A percentile compares a stretch with the other conserved stretches of the same genome.
Conservation (phyloP, 2,797 vertebrate genomes). For the Gymnopithys bicolor region DNA sequence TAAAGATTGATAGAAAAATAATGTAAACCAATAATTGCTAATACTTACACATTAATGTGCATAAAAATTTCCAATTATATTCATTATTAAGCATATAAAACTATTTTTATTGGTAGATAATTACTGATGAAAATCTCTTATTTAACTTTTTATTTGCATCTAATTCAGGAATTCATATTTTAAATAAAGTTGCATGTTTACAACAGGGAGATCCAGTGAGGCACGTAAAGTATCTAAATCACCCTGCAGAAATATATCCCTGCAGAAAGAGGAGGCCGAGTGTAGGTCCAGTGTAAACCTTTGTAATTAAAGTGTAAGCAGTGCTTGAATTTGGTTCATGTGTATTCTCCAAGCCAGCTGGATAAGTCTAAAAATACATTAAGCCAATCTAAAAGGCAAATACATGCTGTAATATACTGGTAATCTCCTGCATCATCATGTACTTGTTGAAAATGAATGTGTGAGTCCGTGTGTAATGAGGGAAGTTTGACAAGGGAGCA, state of each 20-base stretch:
- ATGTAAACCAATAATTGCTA: constrained; percentile 71
- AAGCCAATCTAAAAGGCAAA: constrained; percentile 26
- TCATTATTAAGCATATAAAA: constrained; percentile 60
- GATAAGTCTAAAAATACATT: constrained; percentile 17
- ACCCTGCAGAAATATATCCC: neutral
- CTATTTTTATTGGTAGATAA: constrained; percentile 61
- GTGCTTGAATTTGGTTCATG: neutral
- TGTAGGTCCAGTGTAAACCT: neutral
- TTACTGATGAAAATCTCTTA: constrained; percentile 46
- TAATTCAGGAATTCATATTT: constrained; percentile 31
- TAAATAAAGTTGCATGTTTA: constrained; percentile 41
- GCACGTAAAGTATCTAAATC: neutral
- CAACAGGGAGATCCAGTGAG: neutral
- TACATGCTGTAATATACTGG: neutral
- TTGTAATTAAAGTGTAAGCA: constrained; percentile 31
- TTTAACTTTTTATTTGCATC: constrained; percentile 45
- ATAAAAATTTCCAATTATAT: constrained; percentile 51
- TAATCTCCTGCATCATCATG: neutral
- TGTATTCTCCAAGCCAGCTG: neutral
- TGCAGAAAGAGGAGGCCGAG: neutral
- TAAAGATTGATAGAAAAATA: constrained; percentile 77
- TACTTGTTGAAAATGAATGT: neutral
- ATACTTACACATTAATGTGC: constrained; percentile 51
- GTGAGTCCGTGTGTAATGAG: neutral
- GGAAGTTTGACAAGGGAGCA: constrained; percentile 16